Percentiles rank a stretch among this genome's conserved stretches.
Evolutionary conservation across 1,140 invertebrate species (phyloP).

Genomic region (Sitophilus oryzae): DNA sequence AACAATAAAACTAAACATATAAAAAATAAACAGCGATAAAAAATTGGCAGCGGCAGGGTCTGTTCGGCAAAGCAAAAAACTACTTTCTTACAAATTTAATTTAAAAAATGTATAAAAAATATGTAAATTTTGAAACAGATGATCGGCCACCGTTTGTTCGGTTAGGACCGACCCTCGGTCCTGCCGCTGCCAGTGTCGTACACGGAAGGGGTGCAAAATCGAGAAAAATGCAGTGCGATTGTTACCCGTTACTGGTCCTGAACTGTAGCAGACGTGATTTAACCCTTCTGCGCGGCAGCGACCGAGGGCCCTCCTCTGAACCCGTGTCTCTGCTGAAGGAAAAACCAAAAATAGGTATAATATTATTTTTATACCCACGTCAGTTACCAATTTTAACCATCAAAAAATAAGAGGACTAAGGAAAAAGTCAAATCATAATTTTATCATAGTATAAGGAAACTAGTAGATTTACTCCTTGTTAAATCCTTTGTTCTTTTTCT

Average conservation of each 20-base stretch:
- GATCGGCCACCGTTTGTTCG: neutral
- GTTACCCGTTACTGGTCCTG: constrained; percentile 80
- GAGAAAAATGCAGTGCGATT: constrained; percentile 1
- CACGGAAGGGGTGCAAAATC: constrained; percentile 18
- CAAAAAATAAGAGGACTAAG: no score
- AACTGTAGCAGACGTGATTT: constrained; percentile 84
- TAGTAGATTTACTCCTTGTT: no score
- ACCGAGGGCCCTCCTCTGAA: constrained; percentile 72
- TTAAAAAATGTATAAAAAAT: no score
- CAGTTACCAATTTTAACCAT: no score
- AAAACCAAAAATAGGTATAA: neutral
- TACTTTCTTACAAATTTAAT: no score
- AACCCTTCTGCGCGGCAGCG: constrained; percentile 75
- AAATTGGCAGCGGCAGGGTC: constrained; percentile 50
- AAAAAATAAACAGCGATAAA: constrained; percentile 30
- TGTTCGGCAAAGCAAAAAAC: constrained; percentile 56
- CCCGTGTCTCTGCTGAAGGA: constrained; percentile 51
- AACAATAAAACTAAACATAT: no score
- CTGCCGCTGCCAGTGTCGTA: constrained; percentile 37
- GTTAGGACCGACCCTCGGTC: constrained; percentile 37
- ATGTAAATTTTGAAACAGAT: no score
- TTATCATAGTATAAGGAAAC: no score
- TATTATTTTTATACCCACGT: neutral
- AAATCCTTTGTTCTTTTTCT: no score
- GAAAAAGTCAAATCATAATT: no score